Conservation (phyloP, 2,888 invertebrate species). For the Anthoptus insignis region DNA sequence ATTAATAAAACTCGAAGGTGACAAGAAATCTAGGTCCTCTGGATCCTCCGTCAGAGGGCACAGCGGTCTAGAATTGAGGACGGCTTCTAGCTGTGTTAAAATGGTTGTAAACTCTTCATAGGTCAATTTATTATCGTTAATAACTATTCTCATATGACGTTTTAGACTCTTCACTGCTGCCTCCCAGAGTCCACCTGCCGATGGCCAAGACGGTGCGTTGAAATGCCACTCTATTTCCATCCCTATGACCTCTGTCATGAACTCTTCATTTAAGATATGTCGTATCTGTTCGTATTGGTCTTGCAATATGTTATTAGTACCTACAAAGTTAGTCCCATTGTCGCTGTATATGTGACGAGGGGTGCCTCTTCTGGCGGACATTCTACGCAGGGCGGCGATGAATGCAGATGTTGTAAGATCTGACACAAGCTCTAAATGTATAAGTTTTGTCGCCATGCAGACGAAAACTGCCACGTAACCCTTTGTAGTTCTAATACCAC, state of each 20-base stretch:
- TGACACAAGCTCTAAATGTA: constrained; percentile 8
- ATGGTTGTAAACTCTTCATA: background rate
- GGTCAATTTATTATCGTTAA: no score
- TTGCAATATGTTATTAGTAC: constrained; percentile 14
- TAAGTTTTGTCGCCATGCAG: constrained; percentile 8
- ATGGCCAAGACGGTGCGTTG: background rate
- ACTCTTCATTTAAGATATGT: background rate
- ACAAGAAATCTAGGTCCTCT: background rate
- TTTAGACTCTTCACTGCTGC: background rate
- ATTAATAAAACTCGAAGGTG: constrained; percentile 18
- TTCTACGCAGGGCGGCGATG: constrained; percentile 12
- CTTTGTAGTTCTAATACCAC: background rate
- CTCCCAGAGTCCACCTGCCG: background rate
- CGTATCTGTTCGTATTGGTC: no score
- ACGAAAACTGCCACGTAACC: constrained; percentile 13
- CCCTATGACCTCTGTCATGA: background rate
- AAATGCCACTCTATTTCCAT: background rate
- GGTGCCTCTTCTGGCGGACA: constrained; percentile 19
- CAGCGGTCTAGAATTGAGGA: background rate
- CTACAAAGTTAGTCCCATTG: constrained; percentile 20
- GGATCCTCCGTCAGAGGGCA: background rate
- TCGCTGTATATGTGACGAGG: constrained; percentile 23
- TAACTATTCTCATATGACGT: background rate
- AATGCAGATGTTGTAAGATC: background rate
- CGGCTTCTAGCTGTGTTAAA: background rate